Percentiles rank a stretch among this genome's conserved stretches.
Evolutionary conservation across 2,888 invertebrate species (phyloP).

Genomic region (Lottia gigantea): DNA sequence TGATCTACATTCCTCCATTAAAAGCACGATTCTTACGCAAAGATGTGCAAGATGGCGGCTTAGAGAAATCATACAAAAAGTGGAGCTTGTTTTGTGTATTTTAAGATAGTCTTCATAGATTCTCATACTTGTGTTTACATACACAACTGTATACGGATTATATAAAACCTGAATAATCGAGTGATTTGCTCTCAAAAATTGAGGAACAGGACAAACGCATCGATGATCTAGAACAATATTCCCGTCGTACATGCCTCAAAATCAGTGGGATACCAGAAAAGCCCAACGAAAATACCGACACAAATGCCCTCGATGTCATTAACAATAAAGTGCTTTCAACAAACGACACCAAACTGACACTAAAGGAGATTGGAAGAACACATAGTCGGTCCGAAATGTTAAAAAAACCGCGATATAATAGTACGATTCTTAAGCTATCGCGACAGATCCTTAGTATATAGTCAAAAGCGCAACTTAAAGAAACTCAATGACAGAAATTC

Average conservation of each 20-base stretch:
- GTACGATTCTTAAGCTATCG: background rate
- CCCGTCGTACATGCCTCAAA: background rate
- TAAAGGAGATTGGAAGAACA: background rate
- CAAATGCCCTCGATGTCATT: background rate
- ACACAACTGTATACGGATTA: too few relatives aligned
- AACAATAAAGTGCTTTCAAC: background rate
- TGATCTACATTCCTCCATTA: too few relatives aligned
- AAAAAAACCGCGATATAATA: background rate
- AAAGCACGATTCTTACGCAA: too few relatives aligned
- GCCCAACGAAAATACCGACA: background rate
- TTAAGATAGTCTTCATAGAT: too few relatives aligned
- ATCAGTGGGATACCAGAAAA: background rate
- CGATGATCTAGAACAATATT: conserved; percentile 1
- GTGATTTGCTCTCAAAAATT: background rate
- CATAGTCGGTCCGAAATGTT: background rate
- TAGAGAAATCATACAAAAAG: too few relatives aligned
- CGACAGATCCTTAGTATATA: background rate
- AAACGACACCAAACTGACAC: background rate
- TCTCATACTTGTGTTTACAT: too few relatives aligned
- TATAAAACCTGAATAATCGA: background rate
- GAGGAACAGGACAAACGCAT: background rate
- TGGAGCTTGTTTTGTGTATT: too few relatives aligned
- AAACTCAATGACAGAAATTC: background rate
- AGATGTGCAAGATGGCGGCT: too few relatives aligned
- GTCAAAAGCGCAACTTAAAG: background rate